Percentiles rank a stretch among this genome's conserved stretches.
Evolutionary conservation across 1,140 invertebrate species (phyloP).

Genomic region (Ephestia elutella): DNA sequence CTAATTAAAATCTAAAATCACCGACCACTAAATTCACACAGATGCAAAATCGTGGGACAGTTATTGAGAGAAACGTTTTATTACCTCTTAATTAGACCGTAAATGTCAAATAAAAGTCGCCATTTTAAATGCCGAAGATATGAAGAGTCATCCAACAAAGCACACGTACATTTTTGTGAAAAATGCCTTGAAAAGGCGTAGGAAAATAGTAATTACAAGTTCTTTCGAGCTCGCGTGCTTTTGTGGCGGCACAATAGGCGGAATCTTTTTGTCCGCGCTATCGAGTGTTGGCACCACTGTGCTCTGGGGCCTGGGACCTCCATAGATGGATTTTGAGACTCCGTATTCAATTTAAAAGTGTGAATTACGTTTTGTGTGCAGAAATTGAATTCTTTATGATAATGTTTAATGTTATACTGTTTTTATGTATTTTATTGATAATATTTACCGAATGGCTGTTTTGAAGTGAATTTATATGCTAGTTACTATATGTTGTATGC

Average conservation of each 20-base stretch:
- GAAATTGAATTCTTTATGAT: too few species aligned
- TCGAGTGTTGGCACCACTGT: slow-evolving; percentile 60
- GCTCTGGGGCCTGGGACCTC: slow-evolving; percentile 12
- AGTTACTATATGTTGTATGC: too few species aligned
- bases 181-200: slow-evolving; percentile 67
- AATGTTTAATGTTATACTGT: too few species aligned
- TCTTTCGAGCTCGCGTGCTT: slow-evolving; percentile 39
- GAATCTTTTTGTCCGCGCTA: slow-evolving; percentile 71
- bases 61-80: slow-evolving; percentile 6
- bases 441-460: too few species aligned
- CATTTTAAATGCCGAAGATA: slow-evolving; percentile 23
- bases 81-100: slow-evolving; percentile 25
- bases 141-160: slow-evolving; percentile 22
- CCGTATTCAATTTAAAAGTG: neutral
- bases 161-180: slow-evolving; percentile 45
- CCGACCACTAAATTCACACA: neutral
- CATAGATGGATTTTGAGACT: slow-evolving; percentile 2
- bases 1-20: too few species aligned
- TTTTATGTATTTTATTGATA: too few species aligned
- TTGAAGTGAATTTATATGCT: too few species aligned
- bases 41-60: neutral
- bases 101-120: slow-evolving; percentile 20
- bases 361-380: neutral
- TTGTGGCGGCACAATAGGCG: slow-evolving; percentile 63
- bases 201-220: slow-evolving; percentile 73